Percentiles rank a stretch among this genome's conserved stretches.
Evolutionary conservation across 2,113 vertebrate species (phyloP).

Genomic region (Larimichthys crocea): DNA sequence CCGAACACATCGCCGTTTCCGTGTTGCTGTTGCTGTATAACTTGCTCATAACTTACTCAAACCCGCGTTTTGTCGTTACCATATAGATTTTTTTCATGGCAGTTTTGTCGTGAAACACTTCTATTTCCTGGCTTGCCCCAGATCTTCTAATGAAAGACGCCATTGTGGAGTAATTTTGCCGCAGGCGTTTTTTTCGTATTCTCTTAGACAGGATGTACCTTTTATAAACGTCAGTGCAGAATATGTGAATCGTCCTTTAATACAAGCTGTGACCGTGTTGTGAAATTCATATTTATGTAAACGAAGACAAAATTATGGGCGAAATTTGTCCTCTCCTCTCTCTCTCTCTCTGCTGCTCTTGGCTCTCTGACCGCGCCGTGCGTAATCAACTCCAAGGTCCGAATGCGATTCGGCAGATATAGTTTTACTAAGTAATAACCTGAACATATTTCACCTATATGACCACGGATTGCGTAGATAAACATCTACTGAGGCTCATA

Average conservation of each 20-base stretch:
- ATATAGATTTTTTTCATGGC: conserved; percentile 19
- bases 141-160: conserved; percentile 86
- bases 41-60: conserved; percentile 69
- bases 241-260: conserved; percentile 69
- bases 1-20: conserved; percentile 54
- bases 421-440: conserved; percentile 40
- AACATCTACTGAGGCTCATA: background rate
- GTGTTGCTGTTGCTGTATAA: conserved; percentile 54
- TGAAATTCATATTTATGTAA: conserved; percentile 28
- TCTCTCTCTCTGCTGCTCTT: background rate
- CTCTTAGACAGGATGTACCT: conserved; percentile 78
- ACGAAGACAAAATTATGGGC: conserved; percentile 16
- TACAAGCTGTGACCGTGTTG: conserved; percentile 45
- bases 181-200: conserved; percentile 76
- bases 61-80: conserved; percentile 37
- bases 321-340: conserved; percentile 22
- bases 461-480: background rate
- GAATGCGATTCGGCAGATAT: conserved; percentile 41
- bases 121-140: conserved; percentile 81
- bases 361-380: conserved; percentile 54
- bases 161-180: conserved; percentile 88
- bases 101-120: conserved; percentile 59
- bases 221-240: conserved; percentile 74
- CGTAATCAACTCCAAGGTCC: conserved; percentile 65
- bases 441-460: background rate